Percentiles rank a stretch among this genome's conserved stretches.
Evolutionary conservation across 1,140 invertebrate genomes (phyloP).

Genomic region (Drosophila pseudoobscura): DNA sequence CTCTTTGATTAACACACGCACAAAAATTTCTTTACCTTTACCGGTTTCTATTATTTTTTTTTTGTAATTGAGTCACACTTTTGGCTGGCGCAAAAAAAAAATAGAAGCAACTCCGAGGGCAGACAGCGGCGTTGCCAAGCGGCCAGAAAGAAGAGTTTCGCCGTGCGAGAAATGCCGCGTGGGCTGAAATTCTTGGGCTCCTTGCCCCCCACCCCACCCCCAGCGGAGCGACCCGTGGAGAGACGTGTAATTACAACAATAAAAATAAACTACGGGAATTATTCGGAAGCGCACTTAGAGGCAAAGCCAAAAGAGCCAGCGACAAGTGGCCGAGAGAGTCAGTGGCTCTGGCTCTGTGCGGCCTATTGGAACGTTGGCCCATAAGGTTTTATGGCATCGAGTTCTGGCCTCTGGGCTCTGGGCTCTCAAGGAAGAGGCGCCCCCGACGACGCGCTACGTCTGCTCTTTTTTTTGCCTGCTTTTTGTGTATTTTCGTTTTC

Average conservation of each 20-base stretch:
- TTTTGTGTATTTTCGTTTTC: conserved; percentile 29
- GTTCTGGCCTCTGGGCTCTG: background rate
- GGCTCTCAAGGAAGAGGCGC: conserved; percentile 17
- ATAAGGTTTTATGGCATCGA: conserved; percentile 70
- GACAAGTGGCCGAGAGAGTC: conserved; percentile 60
- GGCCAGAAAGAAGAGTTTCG: conserved; percentile 25
- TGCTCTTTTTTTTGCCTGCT: conserved; percentile 12
- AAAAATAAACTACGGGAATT: conserved; percentile 80
- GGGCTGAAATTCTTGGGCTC: conserved; percentile 8
- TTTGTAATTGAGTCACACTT: conserved; percentile 36
- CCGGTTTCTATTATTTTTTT: conserved; percentile 53
- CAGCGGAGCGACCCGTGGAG: background rate
- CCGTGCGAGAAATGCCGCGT: conserved; percentile 24
- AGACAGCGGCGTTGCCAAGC: no score
- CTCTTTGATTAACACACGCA: conserved; percentile 68
- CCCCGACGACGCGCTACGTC: conserved; percentile 32
- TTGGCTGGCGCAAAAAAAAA: conserved; percentile 38
- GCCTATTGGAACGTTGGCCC: conserved; percentile 76
- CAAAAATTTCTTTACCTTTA: conserved; percentile 74
- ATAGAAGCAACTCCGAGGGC: conserved; percentile 1
- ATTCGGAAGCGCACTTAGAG: conserved; percentile 71
- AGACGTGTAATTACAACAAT: conserved; percentile 79
- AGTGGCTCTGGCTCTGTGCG: conserved; percentile 34
- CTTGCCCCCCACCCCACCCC: background rate
- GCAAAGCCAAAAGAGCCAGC: conserved; percentile 41